Base-by-base conservation (phyloP, 2,888 invertebrate species). In the Eledone cirrhosa region DNA sequence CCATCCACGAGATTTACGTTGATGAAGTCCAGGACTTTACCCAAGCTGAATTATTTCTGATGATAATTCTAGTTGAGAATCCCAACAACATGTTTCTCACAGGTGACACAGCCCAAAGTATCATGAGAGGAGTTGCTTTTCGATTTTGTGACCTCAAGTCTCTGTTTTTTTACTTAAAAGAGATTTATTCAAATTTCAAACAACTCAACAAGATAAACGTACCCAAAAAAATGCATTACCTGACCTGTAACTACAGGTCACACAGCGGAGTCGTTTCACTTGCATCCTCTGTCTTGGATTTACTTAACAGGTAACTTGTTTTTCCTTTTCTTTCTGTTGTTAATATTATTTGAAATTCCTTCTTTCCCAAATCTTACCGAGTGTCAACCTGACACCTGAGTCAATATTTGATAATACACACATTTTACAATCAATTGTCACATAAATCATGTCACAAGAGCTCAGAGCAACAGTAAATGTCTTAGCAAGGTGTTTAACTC, bases 1-100 rank as follows among this genome's bases (percentile, higher is more conserved):
- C 83, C 1, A 75, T 87, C 11, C 87, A 86, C 77, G 85, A 87
- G 82, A 80, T 89, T n/a, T 89, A 83, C 81, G 87, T 89, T 1
- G 88, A 89, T 78, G 88, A 89, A 80, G 87, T 87, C 0, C 88
- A 89, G 79, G 88, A 89, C 77, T 89, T 89, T 81, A 87, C 88
- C 0, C 88, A 89, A 79, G 87, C 88, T 29, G 88, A 89, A 78
- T 81, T 89, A n/a, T 85, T 84, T 78, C 84, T 89, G 4, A 80
- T 88, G 69, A 83, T 89, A 14, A 78, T 84, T 14, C 78, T 86
- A n/a, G 85, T 85, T 77, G 85, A 87, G 79, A 85, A 86, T 63
- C 89, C 89, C 27, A 88, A 89, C 80, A 81, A 85, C 63, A 87
- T 87, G 86, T 88, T 89, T 79, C 82, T 89, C 59, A 88, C 89